Conservation (phyloP, 2,797 vertebrate species). For the Staurois parvus region DNA sequence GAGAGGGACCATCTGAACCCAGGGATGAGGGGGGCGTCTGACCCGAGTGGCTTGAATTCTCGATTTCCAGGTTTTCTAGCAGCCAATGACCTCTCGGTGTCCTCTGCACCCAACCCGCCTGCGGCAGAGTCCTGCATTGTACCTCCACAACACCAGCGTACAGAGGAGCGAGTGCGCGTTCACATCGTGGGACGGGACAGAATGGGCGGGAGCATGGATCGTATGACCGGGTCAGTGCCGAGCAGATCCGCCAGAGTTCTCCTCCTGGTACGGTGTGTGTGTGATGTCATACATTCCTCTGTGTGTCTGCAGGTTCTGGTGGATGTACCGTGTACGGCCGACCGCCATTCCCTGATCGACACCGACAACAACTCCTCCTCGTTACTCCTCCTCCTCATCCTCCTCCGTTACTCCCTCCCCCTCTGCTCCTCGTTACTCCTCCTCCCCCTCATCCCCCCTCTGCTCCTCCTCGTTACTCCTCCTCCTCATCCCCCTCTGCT, state of each 20-base stretch:
- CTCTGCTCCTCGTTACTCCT: too few relatives aligned
- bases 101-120: slow-evolving; percentile 84
- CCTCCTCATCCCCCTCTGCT: neutral
- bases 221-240: slow-evolving; percentile 85
- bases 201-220: slow-evolving; percentile 81
- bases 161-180: slow-evolving; percentile 75
- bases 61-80: slow-evolving; percentile 80
- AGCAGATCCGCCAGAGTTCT: neutral
- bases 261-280: neutral
- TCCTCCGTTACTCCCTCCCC: too few relatives aligned
- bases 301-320: slow-evolving; percentile 85
- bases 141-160: slow-evolving; percentile 78
- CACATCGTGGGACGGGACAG: slow-evolving; percentile 84
- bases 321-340: slow-evolving; percentile 93
- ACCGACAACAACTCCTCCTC: slow-evolving; percentile 92
- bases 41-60: neutral
- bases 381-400: slow-evolving; percentile 1
- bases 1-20: too few relatives aligned
- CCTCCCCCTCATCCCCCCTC: slow-evolving; percentile 64
- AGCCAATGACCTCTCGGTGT: slow-evolving; percentile 84
- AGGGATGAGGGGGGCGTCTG: too few relatives aligned
- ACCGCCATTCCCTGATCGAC: slow-evolving; percentile 87
- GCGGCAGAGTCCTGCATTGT: slow-evolving; percentile 80
- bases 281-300: neutral
- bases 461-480: slow-evolving; percentile 90